Conservation (phyloP, 2,888 invertebrate species). For the Drosophila sordidula region DNA sequence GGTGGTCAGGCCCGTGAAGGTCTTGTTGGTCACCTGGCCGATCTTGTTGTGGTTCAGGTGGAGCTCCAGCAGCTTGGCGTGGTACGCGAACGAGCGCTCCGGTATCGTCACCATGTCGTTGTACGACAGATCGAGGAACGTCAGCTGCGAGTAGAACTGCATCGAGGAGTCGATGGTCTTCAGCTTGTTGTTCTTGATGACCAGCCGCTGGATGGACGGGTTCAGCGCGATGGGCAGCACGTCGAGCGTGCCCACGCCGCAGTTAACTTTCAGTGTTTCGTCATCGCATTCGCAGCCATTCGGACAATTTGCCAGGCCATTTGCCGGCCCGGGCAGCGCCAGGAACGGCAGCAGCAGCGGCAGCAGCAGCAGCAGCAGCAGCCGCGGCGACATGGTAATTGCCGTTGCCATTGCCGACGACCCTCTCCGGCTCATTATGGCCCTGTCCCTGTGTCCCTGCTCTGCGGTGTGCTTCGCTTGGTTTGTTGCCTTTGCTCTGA, state of each 20-base stretch:
- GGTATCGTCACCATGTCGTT: conserved; percentile 94
- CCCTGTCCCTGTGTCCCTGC: neutral
- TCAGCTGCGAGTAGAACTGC: conserved; percentile 94
- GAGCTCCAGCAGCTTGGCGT: conserved; percentile 92
- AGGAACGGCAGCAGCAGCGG: conserved; percentile 27
- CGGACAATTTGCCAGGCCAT: conserved; percentile 91
- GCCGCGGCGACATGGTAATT: conserved; percentile 66
- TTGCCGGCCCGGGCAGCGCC: conserved; percentile 55
- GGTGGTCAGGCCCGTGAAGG: conserved; percentile 91
- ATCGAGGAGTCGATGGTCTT: conserved; percentile 95
- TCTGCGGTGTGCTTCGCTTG: conserved; percentile 33
- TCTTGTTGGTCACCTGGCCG: conserved; percentile 91
- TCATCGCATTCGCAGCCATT: conserved; percentile 95
- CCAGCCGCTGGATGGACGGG: conserved; percentile 94
- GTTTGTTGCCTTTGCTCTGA: conserved; percentile 38
- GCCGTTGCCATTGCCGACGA: conserved; percentile 50
- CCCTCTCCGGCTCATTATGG: conserved; percentile 67
- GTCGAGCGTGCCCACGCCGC: conserved; percentile 93
- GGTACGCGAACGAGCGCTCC: conserved; percentile 91
- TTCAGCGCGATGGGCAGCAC: conserved; percentile 96
- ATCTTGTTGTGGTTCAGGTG: conserved; percentile 94
- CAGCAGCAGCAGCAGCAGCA: conserved; percentile 27
- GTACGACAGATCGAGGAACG: conserved; percentile 92
- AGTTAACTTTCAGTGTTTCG: conserved; percentile 93
- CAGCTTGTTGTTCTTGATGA: conserved; percentile 93